These are phyloP conservation scores for Formica selysi DNA, from an alignment of 1,140 invertebrate species.

Conservation along the genomic window DNA sequence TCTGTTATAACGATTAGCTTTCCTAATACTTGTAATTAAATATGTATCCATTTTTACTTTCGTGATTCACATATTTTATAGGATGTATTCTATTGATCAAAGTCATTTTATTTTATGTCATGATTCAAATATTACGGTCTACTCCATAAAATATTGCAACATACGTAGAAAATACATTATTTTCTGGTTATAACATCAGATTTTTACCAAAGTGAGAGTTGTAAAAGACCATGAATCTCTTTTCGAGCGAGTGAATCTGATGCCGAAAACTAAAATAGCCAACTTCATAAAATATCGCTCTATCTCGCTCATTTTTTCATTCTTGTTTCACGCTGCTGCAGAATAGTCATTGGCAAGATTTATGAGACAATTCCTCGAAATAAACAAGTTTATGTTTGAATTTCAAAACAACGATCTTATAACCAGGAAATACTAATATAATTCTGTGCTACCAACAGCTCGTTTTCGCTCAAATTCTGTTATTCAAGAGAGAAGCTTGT, in stretches of 20 bases:
- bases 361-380: too few relatives aligned
- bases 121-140: conserved; percentile 23
- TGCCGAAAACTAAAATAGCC: too few relatives aligned
- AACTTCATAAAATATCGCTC: too few relatives aligned
- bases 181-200: too few relatives aligned
- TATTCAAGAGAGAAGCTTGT: not conserved
- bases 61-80: conserved; percentile 31
- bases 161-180: not conserved
- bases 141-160: not conserved
- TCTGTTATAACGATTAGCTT: conserved; percentile 69
- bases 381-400: too few relatives aligned
- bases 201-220: too few relatives aligned
- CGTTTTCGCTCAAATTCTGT: conserved; percentile 27
- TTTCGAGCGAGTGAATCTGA: too few relatives aligned
- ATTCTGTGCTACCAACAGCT: conserved; percentile 20
- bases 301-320: too few relatives aligned
- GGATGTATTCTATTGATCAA: conserved; percentile 6
- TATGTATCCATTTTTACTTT: conserved; percentile 50
- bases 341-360: too few relatives aligned
- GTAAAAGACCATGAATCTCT: too few relatives aligned
- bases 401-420: too few relatives aligned
- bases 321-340: too few relatives aligned
- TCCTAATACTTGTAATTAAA: conserved; percentile 38
- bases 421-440: conserved; percentile 14
- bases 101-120: not conserved